Base-by-base conservation (phyloP, 2,797 vertebrate genomes). In the Silurus lanzhouensis region DNA sequence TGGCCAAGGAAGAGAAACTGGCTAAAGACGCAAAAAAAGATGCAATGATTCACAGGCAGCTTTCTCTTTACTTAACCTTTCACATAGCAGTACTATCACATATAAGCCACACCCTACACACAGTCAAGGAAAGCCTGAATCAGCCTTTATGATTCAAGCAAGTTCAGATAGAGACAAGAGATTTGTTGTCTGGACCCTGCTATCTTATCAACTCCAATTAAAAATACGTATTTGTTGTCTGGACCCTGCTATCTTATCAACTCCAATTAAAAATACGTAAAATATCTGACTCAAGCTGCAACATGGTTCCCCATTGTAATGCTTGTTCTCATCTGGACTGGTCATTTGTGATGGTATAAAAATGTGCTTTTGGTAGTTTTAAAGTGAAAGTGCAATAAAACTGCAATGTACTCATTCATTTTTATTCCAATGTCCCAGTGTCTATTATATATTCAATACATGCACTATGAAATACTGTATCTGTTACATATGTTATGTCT, bases 401-500 rank as follows among this genome's bases (percentile, higher is more conserved):
- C 17, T 44, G 10, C 57, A 44, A 25, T 14, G 38, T 80, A 25
- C 27, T 60, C 10, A 3, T 77, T 1, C 5, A 46, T 48, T 25
- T 48, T 25, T 3, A 46, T 10, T 20, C 7, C 7, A 10, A 61
- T 19, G 38, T 60, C 19, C 38, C 25, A 17, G 8, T 60, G 10
- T 22, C 10, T 48, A 52, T 80, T 44, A 66, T 48, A 38, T 13
- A 48, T 17, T 25, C 25, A 44, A 79, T 9, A 17, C 60, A 78
- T 46, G 64, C 22, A 80, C 14, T 10, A 60, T 38, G 38, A 60
- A 13, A 60, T 60, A 52, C 48, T 52, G 48, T 52, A 60, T 44
- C 31, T 20, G 60, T 38, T 17, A 9, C 52, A 60, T 31, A 60
- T 3, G 25, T 19, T 46, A 75, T 57, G 27, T 85, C 96, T 92